Evolutionary conservation across 2,888 invertebrate genomes (phyloP).

Genomic region (Acleris sparsana): DNA sequence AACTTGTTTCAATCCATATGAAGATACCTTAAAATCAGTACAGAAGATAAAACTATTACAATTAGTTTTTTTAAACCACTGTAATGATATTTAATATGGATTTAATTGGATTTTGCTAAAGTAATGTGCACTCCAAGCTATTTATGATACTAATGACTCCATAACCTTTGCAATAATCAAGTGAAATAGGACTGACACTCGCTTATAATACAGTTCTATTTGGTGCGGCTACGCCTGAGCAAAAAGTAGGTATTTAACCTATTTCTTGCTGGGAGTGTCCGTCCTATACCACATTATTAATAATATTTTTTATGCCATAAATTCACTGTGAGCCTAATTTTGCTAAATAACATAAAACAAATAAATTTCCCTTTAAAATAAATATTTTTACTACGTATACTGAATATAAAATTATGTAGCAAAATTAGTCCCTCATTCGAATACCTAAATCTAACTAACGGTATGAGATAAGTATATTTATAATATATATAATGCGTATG

Average conservation of each 20-base stretch:
- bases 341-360: conserved; percentile 42
- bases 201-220: not conserved
- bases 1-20: no score
- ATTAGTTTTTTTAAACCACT: no score
- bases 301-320: not conserved
- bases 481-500: conserved; percentile 57
- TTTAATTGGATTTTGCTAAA: conserved; percentile 9
- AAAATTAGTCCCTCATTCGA: conserved; percentile 62
- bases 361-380: conserved; percentile 31
- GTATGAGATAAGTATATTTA: conserved; percentile 71
- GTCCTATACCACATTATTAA: not conserved
- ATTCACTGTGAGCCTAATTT: conserved; percentile 52
- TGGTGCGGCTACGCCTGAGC: not conserved
- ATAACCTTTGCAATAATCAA: conserved; percentile 2
- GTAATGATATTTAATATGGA: no score
- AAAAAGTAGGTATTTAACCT: no score
- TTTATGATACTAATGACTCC: conserved; percentile 30
- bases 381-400: conserved; percentile 27
- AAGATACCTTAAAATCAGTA: no score
- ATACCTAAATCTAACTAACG: conserved; percentile 67
- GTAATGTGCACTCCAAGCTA: conserved; percentile 23
- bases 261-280: not conserved
- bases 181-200: not conserved
- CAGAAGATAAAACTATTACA: no score
- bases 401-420: conserved; percentile 43